A percentile compares a stretch with the other conserved stretches of the same genome.
phyloP scores from a whole-genome alignment of 2,888 invertebrate genomes.

The Phengaris arion region DNA sequence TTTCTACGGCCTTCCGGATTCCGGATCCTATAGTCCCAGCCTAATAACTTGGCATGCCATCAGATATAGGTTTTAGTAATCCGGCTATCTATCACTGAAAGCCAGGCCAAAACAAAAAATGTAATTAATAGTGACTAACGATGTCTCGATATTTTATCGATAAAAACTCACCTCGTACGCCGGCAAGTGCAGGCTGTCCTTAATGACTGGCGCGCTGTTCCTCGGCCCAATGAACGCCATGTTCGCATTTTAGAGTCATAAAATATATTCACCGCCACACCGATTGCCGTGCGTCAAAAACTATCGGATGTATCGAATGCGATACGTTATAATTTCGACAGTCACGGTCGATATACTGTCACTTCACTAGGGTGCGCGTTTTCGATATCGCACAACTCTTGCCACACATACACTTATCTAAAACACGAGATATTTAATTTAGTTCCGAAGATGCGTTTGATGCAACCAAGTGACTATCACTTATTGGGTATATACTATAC shows the following conservation, averaged over 20 bases:
- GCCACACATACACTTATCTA: background rate
- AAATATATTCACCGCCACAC: constrained; percentile 35
- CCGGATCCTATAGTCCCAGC: too few relatives aligned
- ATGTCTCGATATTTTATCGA: constrained; percentile 3
- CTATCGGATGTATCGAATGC: constrained; percentile 29
- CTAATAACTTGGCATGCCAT: background rate
- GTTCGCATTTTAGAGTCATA: constrained; percentile 62
- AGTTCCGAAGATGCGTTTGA: background rate
- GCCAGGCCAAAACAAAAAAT: background rate
- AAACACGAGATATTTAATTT: background rate
- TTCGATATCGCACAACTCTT: background rate
- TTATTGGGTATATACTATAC: too few relatives aligned
- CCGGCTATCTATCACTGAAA: background rate
- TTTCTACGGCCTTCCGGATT: too few relatives aligned
- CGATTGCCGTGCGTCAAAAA: constrained; percentile 16
- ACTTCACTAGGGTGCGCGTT: constrained; percentile 27
- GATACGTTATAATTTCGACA: constrained; percentile 28
- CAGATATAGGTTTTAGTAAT: background rate
- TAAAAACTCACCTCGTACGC: constrained; percentile 81
- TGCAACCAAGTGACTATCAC: background rate
- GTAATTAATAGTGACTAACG: background rate
- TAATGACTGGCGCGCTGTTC: constrained; percentile 82
- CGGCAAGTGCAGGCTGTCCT: constrained; percentile 83
- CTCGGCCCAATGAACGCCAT: constrained; percentile 80
- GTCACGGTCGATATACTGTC: constrained; percentile 24